These are phyloP conservation scores for Papilio demoleus DNA, from an alignment of 2,888 invertebrate species.

Conservation along the genomic window DNA sequence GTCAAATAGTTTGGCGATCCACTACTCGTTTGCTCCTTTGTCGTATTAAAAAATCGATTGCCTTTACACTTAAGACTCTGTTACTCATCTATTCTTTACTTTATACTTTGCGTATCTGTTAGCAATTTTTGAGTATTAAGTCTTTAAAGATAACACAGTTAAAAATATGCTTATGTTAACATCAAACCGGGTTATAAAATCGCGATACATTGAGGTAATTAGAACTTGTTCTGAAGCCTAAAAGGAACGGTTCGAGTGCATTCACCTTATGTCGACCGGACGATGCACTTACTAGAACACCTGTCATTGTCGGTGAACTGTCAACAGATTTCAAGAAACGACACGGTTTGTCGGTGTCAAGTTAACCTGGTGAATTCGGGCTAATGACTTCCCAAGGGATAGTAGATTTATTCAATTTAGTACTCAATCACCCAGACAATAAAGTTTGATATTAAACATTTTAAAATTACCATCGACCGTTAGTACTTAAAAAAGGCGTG, in stretches of 20 bases:
- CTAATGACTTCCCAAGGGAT: constrained; percentile 37
- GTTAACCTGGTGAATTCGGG: constrained; percentile 17
- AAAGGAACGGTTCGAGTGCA: constrained; percentile 44
- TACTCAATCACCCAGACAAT: neutral
- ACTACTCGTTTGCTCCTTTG: neutral
- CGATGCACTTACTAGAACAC: constrained; percentile 46
- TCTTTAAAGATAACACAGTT: constrained; percentile 1
- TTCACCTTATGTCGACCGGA: constrained; percentile 41
- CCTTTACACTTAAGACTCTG: too few species aligned
- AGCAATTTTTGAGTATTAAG: neutral
- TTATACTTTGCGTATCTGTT: too few species aligned
- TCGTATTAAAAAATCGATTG: too few species aligned
- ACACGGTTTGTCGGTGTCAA: constrained; percentile 27
- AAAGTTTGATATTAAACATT: neutral
- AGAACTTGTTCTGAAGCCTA: constrained; percentile 33
- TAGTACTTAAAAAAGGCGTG: constrained; percentile 27
- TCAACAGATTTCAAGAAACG: constrained; percentile 37
- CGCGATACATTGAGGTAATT: constrained; percentile 30
- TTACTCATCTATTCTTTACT: too few species aligned
- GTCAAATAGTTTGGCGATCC: too few species aligned
- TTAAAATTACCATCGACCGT: neutral
- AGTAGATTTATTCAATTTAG: constrained; percentile 8
- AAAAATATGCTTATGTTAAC: neutral
- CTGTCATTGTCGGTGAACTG: constrained; percentile 42
- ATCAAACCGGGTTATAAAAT: constrained; percentile 10